Percentiles rank a stretch among this genome's conserved stretches.
These are phyloP conservation scores for Tipula unca DNA, from an alignment of 2,888 invertebrate genomes.

Conservation along the genomic window DNA sequence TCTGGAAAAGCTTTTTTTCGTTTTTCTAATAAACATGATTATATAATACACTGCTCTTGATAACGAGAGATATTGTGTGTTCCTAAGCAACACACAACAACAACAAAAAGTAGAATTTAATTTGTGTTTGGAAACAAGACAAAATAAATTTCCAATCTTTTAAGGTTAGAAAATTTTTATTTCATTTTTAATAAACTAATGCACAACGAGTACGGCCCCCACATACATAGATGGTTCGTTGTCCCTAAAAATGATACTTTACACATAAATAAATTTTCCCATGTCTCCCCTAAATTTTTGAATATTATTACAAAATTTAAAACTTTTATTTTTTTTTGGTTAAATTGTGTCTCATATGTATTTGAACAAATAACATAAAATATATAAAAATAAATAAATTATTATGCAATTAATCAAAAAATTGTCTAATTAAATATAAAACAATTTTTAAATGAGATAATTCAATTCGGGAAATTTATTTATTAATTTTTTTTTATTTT, in stretches of 20 bases:
- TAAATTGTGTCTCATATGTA: not conserved
- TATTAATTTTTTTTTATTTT: not conserved
- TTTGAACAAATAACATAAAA: not conserved
- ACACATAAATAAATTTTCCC: not conserved
- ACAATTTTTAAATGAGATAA: not conserved
- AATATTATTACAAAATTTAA: not conserved
- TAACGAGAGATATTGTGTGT: not conserved
- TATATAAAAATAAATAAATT: not conserved
- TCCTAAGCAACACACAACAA: not conserved
- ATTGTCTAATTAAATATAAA: slow-evolving; percentile 14
- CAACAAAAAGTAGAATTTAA: not conserved
- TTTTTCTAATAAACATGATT: not conserved
- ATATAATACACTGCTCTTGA: not conserved
- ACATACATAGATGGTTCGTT: not conserved
- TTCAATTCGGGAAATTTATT: not conserved
- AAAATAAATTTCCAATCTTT: not conserved
- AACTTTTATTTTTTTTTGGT: not conserved
- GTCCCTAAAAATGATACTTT: slow-evolving; percentile 3
- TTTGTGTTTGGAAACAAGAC: not conserved
- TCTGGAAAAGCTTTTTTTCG: not conserved
- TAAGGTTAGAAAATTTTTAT: not conserved
- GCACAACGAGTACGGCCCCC: not conserved
- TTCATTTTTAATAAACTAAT: not conserved
- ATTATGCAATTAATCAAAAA: not conserved
- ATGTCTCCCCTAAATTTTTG: not conserved